Evolutionary conservation across 2,797 vertebrate species (phyloP), one percentile per base, ranked within the genome.

Genomic region (Anomalospiza imberbis): DNA sequence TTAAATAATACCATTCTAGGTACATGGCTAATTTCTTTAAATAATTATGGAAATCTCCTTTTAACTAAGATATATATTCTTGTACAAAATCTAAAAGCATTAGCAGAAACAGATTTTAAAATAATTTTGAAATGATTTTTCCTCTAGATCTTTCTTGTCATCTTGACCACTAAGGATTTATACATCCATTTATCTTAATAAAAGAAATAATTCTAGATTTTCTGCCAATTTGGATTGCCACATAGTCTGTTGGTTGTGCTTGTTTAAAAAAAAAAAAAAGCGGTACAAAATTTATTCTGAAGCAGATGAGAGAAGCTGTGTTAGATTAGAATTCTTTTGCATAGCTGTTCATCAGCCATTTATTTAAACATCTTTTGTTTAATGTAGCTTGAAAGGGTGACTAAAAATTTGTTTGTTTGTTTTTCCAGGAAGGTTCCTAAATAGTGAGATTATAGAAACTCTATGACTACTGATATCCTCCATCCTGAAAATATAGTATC

Each of bases 241-340:
- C 60, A 88, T 91, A 78, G 95, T 89, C 57, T 78, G 29, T 73
- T 95, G 61, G 45, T 93, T 90, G 50, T 87, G 34, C 77, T 90
- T 92, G 11, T 95, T 62, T 22, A 4, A 62, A 73, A 89, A 65
- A 53, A 68, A 10, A 58, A 72, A 9, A 36, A 50, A 26, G 44
- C 62, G 91, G 13, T 80, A 55, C 66, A 89, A 86, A 92, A 20
- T 83, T 88, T 91, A 67, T 96, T 80, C 76, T 91, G 85, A 85
- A 94, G 62, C 81, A 90, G 72, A 83, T 94, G 71, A 93, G 62
- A 94, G 90, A 92, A 77, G 34, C 80, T 95, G 75, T 76, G 60
- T 90, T 95, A 84, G 40, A 91, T 93, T 92, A 96, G 61, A 88
- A 90, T 80, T 94, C 42, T 94, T 94, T 79, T 91, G 44, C 57